phyloP scores from a whole-genome alignment of 2,888 invertebrate genomes.

The Neoaliturus tenellus region DNA sequence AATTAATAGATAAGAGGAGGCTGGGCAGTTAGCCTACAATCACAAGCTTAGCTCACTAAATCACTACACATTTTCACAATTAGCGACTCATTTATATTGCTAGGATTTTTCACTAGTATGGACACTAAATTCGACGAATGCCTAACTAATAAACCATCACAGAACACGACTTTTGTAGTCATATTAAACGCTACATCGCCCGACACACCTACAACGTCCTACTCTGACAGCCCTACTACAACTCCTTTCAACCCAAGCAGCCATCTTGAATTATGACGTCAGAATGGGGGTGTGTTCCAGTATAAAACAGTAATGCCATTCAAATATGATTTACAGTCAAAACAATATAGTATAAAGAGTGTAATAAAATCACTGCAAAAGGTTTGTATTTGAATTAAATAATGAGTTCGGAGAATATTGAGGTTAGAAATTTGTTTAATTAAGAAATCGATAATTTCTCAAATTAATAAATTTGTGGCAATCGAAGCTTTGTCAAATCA shows the following conservation, averaged over 20 bases:
- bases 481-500: too few relatives aligned
- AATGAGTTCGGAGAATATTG: too few relatives aligned
- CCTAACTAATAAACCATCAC: constrained; percentile 51
- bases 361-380: too few relatives aligned
- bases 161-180: constrained; percentile 70
- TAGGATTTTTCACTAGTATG: constrained; percentile 56
- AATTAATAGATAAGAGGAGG: constrained; percentile 41
- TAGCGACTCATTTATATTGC: constrained; percentile 52
- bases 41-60: constrained; percentile 57
- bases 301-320: neutral
- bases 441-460: too few relatives aligned
- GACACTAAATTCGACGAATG: constrained; percentile 48
- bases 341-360: too few relatives aligned
- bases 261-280: constrained; percentile 87
- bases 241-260: constrained; percentile 82
- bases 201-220: constrained; percentile 86
- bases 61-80: constrained; percentile 57
- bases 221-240: constrained; percentile 81
- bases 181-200: constrained; percentile 79
- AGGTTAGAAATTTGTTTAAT: too few relatives aligned
- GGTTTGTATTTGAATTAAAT: too few relatives aligned
- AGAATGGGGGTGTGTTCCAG: constrained; percentile 66
- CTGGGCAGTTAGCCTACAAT: constrained; percentile 58
- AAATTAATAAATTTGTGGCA: too few relatives aligned
- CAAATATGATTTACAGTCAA: neutral